Base-by-base conservation (phyloP, 2,113 vertebrate genomes). In the Parus major region DNA sequence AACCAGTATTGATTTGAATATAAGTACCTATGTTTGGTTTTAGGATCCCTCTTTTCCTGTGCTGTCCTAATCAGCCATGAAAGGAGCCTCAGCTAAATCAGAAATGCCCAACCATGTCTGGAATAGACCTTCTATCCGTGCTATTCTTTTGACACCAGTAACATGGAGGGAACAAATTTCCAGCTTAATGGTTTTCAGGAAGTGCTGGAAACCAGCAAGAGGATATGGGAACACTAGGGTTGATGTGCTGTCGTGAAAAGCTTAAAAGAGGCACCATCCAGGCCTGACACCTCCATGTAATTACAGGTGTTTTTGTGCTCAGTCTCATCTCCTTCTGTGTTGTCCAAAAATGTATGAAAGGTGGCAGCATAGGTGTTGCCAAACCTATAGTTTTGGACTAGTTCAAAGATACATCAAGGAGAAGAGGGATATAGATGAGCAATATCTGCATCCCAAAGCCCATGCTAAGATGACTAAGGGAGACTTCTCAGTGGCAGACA, bases 1-100 rank as follows among this genome's bases (percentile, higher is more conserved):
- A 77, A 77, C 52, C 36, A 53, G 35, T 90, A 86, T 90, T 92
- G 93, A 94, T 95, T 92, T 75, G 65, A 94, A 88, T 90, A 9
- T 29, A 88, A 93, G 86, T 57, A 46, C 52, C 82, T 78, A 33
- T 57, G 60, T 35, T 68, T 49, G 31, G 29, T 25, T 91, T 92
- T 90, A 90, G 90, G 57, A 76, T 92, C 27, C 31, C 31, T 90
- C 49, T 49, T 89, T 82, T 88, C n/a, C 76, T 57, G 15, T 86
- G 35, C 87, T 84, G 41, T 78, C 71, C 76, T 90, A 88, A 91
- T 75, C 75, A 94, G 82, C 78, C 87, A 64, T 60, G 76, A 92
- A 92, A 95, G 79, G 71, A 96, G 83, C 8, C n/a, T 77, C 75
- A 59, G 64, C 63, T 88, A 73, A 95, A 82, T 66, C 63, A 91